phyloP scores from a whole-genome alignment of 2,797 vertebrate genomes.

The Chelon auratus region DNA sequence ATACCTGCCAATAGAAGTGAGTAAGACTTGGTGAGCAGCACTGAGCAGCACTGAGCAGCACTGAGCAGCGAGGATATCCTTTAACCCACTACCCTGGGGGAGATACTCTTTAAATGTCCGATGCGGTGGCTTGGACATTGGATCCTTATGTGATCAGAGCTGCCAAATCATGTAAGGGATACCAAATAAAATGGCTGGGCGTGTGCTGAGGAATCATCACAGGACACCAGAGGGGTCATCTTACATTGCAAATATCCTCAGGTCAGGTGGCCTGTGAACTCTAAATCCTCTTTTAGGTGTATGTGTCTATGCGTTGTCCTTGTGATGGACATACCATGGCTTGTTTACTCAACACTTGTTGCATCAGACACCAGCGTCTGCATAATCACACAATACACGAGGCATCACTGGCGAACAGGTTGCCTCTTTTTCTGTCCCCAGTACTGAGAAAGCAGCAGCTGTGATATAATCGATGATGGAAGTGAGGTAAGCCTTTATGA shows the following conservation, averaged over 20 bases:
- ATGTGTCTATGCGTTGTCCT: not conserved
- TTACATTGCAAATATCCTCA: conserved; percentile 14
- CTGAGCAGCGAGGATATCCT: conserved; percentile 42
- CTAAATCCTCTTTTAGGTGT: not conserved
- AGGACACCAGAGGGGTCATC: conserved; percentile 19
- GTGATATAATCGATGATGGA: not conserved
- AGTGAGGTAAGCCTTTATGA: not conserved
- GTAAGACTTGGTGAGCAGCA: conserved; percentile 32
- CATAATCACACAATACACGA: not conserved
- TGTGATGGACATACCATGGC: not conserved
- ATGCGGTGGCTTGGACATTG: conserved; percentile 43
- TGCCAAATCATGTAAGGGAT: conserved; percentile 67
- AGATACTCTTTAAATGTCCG: conserved; percentile 46
- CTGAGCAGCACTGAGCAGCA: conserved; percentile 13
- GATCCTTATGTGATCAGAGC: conserved; percentile 56
- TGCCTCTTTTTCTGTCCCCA: not conserved
- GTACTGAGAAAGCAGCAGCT: not conserved
- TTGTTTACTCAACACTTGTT: not conserved
- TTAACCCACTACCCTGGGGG: conserved; percentile 33
- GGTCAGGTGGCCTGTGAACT: conserved; percentile 1
- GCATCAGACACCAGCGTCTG: not conserved
- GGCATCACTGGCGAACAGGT: not conserved
- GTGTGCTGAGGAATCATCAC: conserved; percentile 44
- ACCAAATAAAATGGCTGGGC: conserved; percentile 47
- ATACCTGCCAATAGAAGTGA: conserved; percentile 33